Evolutionary conservation across 2,113 vertebrate genomes (phyloP), one percentile per base, ranked within the genome.

Genomic region (Enhydra lutris): DNA sequence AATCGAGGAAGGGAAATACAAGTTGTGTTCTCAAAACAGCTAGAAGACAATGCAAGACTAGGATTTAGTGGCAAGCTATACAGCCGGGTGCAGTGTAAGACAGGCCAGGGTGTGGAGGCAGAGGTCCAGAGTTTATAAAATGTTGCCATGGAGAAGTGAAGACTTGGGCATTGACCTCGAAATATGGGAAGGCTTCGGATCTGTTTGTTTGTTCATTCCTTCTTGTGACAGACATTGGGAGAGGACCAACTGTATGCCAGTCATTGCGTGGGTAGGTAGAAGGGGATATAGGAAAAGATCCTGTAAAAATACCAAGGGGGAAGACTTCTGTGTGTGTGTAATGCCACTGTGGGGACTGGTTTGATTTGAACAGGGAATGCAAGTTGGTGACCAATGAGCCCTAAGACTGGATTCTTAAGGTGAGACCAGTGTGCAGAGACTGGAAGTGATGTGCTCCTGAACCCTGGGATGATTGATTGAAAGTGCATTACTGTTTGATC

Each of bases 191-290:
- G 42, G 31, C 29, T 80, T 47, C 34, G 31, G 74, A 42, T 93
- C 59, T 92, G 39, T 74, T 65, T 59, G 61, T 59, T 84, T 88
- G 52, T 90, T 97, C 42, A n/a, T 87, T 88, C 42, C 26, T 94
- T 80, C 59, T 23, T 79, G 81, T 36, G 34, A 12, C 47, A 78
- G 69, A 85, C 74, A 50, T 67, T 59, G 61, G 73, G 80, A 88
- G 59, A 34, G 63, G 3, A 55, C 67, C n/a, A 34, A 4, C 50
- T 34, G 18, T 52, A 29, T 36, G 74, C 26, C 26, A 42, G n/a
- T 14, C 31, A 57, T 89, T 74, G 92, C 39, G 21, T 2, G 31
- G 36, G 57, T 71, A 26, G n/a, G 31, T 94, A 84, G 39, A 18
- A 63, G 21, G 55, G 31, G 52, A 31, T 63, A 10, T 20, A 52